Conservation (phyloP, 1,140 invertebrate genomes). For the Drosophila arizonae region DNA sequence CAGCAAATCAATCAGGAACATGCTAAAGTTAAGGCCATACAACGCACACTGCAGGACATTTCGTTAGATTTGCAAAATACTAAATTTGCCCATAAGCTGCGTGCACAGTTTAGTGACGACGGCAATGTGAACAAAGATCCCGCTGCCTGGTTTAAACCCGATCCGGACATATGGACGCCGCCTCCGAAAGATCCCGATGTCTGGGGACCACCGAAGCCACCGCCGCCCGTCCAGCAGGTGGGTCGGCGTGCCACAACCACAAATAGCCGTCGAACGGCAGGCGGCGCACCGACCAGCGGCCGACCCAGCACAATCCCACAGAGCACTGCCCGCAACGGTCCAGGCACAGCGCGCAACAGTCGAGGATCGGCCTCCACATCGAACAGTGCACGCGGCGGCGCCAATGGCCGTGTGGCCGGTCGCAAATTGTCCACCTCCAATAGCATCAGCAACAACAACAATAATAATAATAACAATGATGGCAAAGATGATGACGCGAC, state of each 20-base stretch:
- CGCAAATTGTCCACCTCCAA: constrained; percentile 70
- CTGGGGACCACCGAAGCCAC: constrained; percentile 92
- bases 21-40: constrained; percentile 93
- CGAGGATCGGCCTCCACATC: constrained; percentile 40
- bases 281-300: constrained; percentile 24
- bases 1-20: constrained; percentile 95
- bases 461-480: constrained; percentile 58
- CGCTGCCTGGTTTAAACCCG: constrained; percentile 81
- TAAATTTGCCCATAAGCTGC: constrained; percentile 70
- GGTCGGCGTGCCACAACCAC: constrained; percentile 78
- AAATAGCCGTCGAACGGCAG: constrained; percentile 83
- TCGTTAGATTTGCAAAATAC: constrained; percentile 78
- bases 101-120: constrained; percentile 64
- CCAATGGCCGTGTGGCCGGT: constrained; percentile 54
- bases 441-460: constrained; percentile 34
- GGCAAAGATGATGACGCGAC: constrained; percentile 57
- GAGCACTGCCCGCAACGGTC: constrained; percentile 47
- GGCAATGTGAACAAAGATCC: constrained; percentile 73
- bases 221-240: constrained; percentile 55
- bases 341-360: constrained; percentile 33
- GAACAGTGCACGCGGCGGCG: constrained; percentile 41
- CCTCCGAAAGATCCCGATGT: constrained; percentile 92
- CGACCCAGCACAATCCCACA: constrained; percentile 72
- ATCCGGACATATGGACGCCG: constrained; percentile 88
- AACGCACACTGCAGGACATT: constrained; percentile 86